A percentile compares a stretch with the other conserved stretches of the same genome.
Conservation (phyloP, 2,113 vertebrate genomes). For the Mustela nigripes region DNA sequence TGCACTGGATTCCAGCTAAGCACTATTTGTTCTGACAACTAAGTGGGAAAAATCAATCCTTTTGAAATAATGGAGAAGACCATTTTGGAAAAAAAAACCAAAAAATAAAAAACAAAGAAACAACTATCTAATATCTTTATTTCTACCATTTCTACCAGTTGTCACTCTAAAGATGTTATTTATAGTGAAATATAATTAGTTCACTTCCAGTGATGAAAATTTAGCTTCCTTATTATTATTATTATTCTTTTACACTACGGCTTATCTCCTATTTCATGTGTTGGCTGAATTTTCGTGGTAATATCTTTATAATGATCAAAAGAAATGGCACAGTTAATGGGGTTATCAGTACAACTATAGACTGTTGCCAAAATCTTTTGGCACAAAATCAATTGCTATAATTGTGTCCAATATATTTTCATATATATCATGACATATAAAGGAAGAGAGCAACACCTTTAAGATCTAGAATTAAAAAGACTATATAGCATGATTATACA, state of each 20-base stretch:
- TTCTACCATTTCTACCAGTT: conserved; percentile 64
- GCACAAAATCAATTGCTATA: conserved; percentile 36
- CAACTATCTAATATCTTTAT: neutral
- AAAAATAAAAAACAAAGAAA: neutral
- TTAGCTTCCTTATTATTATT: conserved; percentile 67
- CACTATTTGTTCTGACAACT: conserved; percentile 44
- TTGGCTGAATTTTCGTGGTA: conserved; percentile 67
- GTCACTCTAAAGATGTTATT: conserved; percentile 60
- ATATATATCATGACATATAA: conserved; percentile 39
- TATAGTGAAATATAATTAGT: conserved; percentile 69
- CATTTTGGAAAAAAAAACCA: neutral
- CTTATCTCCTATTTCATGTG: conserved; percentile 52
- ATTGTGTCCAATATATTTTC: conserved; percentile 15
- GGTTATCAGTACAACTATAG: conserved; percentile 65
- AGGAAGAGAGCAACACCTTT: neutral
- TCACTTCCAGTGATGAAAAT: conserved; percentile 66
- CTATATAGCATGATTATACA: neutral
- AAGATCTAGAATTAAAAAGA: neutral
- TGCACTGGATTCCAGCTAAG: conserved; percentile 13
- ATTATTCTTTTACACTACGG: neutral
- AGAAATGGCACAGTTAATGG: conserved; percentile 73
- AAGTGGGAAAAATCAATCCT: conserved; percentile 33
- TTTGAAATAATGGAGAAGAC: conserved; percentile 53
- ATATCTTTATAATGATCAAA: conserved; percentile 75
- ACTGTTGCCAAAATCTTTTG: conserved; percentile 68